phyloP scores from a whole-genome alignment of 2,797 vertebrate species.

The Macropus fuliginosus region DNA sequence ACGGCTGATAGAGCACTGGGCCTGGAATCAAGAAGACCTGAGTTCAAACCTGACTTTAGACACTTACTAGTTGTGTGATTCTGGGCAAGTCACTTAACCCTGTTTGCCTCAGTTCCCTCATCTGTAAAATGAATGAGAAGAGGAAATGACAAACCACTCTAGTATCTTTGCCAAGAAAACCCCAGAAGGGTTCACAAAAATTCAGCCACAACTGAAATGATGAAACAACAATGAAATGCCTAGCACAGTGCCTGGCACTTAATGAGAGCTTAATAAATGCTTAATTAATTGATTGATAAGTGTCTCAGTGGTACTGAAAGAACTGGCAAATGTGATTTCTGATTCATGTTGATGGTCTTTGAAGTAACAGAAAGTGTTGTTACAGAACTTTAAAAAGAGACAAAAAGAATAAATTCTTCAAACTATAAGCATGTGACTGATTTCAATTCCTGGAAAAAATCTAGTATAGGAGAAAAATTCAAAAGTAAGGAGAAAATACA shows the following conservation, averaged over 20 bases:
- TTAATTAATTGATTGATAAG: background rate
- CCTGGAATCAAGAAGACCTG: background rate
- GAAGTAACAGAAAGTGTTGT: background rate
- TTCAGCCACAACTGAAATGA: no score
- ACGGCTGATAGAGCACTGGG: background rate
- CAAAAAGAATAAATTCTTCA: background rate
- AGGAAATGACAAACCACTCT: no score
- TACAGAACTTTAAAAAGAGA: background rate
- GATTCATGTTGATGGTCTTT: background rate
- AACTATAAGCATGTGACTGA: background rate
- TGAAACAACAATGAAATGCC: no score
- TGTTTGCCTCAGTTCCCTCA: background rate
- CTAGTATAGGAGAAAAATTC: background rate
- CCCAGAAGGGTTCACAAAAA: no score
- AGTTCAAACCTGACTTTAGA: background rate
- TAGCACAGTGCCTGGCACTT: background rate
- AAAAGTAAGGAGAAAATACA: conserved; percentile 17
- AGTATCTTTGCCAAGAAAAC: no score
- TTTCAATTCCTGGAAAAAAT: background rate
- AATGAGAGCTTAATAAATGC: background rate
- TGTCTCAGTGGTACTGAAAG: background rate
- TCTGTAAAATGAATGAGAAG: no score
- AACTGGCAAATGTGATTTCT: background rate
- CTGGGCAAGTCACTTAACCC: background rate
- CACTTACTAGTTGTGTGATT: background rate